These are phyloP conservation scores for Cheilosia vernalis DNA, from an alignment of 2,888 invertebrate species.

Conservation along the genomic window DNA sequence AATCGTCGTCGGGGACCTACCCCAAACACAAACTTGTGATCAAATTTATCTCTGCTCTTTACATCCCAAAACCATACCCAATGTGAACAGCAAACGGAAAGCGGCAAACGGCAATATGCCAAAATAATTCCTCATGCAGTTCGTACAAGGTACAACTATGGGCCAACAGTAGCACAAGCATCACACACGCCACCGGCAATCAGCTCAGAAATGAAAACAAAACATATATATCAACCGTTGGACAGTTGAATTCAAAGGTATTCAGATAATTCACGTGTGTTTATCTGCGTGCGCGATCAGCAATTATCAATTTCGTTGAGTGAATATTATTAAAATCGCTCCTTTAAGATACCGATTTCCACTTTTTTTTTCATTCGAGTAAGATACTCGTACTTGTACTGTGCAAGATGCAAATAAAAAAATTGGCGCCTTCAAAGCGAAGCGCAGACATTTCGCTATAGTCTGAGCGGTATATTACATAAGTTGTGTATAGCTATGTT, in stretches of 20 bases:
- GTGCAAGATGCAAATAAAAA: conserved; percentile 29
- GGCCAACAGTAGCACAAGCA: conserved; percentile 32
- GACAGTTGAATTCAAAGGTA: neutral
- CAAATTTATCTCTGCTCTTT: neutral
- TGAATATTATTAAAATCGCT: neutral
- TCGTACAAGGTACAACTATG: neutral
- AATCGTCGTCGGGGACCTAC: neutral
- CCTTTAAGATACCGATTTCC: conserved; percentile 5
- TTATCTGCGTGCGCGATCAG: conserved; percentile 12
- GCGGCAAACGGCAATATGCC: conserved; percentile 62
- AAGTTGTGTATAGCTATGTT: neutral
- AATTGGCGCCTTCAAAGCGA: conserved; percentile 58
- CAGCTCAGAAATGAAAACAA: conserved; percentile 35
- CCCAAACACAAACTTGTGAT: neutral
- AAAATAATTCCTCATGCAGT: conserved; percentile 53
- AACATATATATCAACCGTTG: neutral
- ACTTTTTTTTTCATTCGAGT: no score
- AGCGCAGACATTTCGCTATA: conserved; percentile 14
- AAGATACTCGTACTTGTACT: conserved; percentile 13
- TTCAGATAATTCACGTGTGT: conserved; percentile 5
- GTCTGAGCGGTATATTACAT: conserved; percentile 44
- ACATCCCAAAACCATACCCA: neutral
- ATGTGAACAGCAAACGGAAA: conserved; percentile 24
- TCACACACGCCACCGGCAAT: conserved; percentile 28
- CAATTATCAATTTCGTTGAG: conserved; percentile 49